Evolutionary conservation across 2,888 invertebrate species (phyloP).

Genomic region (Trichacis sp.): DNA sequence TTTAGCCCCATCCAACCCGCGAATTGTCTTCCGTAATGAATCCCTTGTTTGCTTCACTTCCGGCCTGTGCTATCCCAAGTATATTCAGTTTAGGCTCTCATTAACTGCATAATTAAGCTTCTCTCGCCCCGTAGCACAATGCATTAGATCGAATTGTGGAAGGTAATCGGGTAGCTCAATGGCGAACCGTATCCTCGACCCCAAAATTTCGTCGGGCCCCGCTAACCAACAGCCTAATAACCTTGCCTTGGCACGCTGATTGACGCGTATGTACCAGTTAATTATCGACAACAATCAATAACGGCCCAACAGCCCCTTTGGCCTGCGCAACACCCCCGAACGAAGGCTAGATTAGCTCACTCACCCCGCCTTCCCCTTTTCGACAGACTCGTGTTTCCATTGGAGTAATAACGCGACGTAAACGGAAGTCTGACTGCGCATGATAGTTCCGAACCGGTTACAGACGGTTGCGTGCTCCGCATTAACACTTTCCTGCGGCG

Average conservation of each 20-base stretch:
- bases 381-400: conserved; percentile 36
- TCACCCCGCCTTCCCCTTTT: conserved; percentile 29
- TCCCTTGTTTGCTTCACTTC: conserved; percentile 34
- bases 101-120: conserved; percentile 66
- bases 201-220: conserved; percentile 52
- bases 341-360: conserved; percentile 21
- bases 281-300: conserved; percentile 68
- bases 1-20: no score
- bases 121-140: conserved; percentile 60
- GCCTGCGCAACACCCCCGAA: conserved; percentile 37
- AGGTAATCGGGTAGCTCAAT: conserved; percentile 64
- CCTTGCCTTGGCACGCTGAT: conserved; percentile 62
- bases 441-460: conserved; percentile 42
- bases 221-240: conserved; percentile 67
- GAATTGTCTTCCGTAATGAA: conserved; percentile 34
- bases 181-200: conserved; percentile 48
- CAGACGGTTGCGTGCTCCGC: conserved; percentile 24
- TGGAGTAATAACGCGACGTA: conserved; percentile 28
- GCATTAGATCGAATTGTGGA: conserved; percentile 65
- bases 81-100: conserved; percentile 56
- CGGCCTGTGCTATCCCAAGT: conserved; percentile 37
- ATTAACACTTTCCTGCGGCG: conserved; percentile 15
- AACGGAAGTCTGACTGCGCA: conserved; percentile 41
- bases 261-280: conserved; percentile 66
- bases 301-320: conserved; percentile 42